Base-by-base conservation (phyloP, 2,113 vertebrate species). In the Accipiter cooperii region DNA sequence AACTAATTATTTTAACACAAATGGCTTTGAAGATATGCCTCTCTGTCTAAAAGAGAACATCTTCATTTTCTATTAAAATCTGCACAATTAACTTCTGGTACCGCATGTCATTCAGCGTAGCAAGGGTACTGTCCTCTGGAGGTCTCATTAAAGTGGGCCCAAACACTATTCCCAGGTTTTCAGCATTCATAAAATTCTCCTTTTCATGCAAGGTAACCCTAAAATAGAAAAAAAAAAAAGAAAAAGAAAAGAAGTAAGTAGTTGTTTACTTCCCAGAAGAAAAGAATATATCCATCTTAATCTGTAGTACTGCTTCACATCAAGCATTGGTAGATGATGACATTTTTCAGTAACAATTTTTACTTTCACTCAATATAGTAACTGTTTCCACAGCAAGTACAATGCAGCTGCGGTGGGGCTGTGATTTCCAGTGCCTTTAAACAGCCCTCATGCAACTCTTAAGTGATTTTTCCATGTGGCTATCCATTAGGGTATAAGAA, bases 111-210 rank as follows among this genome's bases (percentile, higher is more conserved):
- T 99, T 99, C 96, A 99, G 98, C 4, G 99, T 99, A 54, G 98
- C 98, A 85, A 99, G 98, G 68, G 99, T 99, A 90, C 99, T 99
- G 96, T 99, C 99, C 97, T 99, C 99, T 1, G 99, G 99, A 13
- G 99, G 99, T 96, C 99, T 98, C 99, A 99, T 99, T 86, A 99
- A 98, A 25, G 99, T 99, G 26, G 99, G 99, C 42, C 99, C 99
- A 82, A 99, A 99, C 92, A 99, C 99, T 44, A 99, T 99, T 60
- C 99, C 99, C 96, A 99, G 98, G 83, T 99, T 99, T 97, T 99
- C 99, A 57, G 99, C 97, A 28, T 98, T 99, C 99, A 99, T 99
- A 79, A 99, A 98, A 97, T 99, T 99, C 73, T 99, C 99, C 96
- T 99, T 99, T 97, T 99, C 99, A 82, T 99, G 99, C 98, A 99